These are phyloP conservation scores for Eupsittula cactorum DNA, from an alignment of 2,113 vertebrate species.

Conservation along the genomic window DNA sequence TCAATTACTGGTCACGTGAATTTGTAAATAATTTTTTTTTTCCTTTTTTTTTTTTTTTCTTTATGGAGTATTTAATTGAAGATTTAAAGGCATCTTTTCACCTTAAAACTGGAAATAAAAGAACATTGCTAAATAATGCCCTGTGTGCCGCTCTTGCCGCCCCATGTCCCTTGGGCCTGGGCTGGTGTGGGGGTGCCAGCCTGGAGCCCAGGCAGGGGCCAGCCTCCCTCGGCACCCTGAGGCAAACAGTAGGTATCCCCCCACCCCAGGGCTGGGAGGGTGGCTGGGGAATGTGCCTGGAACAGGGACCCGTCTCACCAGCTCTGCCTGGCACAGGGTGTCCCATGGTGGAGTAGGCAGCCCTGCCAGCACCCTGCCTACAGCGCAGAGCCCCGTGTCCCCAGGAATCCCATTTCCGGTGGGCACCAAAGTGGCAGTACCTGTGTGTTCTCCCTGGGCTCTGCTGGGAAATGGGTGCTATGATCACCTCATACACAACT, in stretches of 20 bases:
- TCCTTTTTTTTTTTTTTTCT: conserved; percentile 75
- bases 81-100: conserved; percentile 88
- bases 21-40: conserved; percentile 83
- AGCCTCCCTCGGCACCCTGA: background rate
- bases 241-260: background rate
- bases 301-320: fast-evolving
- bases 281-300: background rate
- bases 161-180: background rate
- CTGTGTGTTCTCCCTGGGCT: background rate
- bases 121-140: conserved; percentile 74
- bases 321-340: background rate
- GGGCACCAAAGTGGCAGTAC: background rate
- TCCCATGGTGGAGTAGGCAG: background rate
- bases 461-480: background rate
- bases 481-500: fast-evolving
- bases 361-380: background rate
- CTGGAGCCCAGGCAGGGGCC: background rate
- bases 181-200: background rate
- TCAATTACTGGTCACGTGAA: conserved; percentile 85
- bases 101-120: conserved; percentile 87
- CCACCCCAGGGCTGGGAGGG: background rate
- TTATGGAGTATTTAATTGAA: conserved; percentile 94
- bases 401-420: background rate
- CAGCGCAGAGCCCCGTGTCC: background rate
- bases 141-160: conserved; percentile 59